Evolutionary conservation across 2,113 vertebrate genomes (phyloP).

Genomic region (Hucho hucho): DNA sequence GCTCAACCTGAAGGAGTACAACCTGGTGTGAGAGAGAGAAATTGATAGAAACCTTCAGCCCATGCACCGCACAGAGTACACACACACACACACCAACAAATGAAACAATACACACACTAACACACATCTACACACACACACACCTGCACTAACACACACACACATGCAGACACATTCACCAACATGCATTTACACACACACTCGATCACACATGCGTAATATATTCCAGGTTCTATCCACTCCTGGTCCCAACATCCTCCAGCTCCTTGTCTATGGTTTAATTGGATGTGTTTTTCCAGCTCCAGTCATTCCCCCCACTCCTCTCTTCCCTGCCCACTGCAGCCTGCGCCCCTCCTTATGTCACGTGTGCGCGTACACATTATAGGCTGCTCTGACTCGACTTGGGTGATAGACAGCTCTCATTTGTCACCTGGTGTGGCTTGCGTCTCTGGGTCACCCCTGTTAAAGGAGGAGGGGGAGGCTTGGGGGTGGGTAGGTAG

Average conservation of each 20-base stretch:
- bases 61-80: conserved; percentile 23
- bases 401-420: conserved; percentile 3
- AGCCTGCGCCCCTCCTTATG: background rate
- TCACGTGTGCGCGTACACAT: too few relatives aligned
- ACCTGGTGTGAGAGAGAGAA: conserved; percentile 83
- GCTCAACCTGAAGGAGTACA: conserved; percentile 97
- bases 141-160: too few relatives aligned
- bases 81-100: too few relatives aligned
- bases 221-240: background rate
- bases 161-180: conserved; percentile 52
- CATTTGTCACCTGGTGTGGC: background rate
- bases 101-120: too few relatives aligned
- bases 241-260: background rate
- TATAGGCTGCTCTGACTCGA: background rate
- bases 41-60: conserved; percentile 44
- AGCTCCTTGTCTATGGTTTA: background rate
- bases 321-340: background rate
- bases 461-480: conserved; percentile 18
- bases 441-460: conserved; percentile 31
- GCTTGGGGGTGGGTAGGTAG: conserved; percentile 36
- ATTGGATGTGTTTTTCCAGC: background rate
- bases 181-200: conserved; percentile 45
- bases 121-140: too few relatives aligned
- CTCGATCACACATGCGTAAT: background rate
- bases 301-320: conserved; percentile 28